phyloP scores from a whole-genome alignment of 2,888 invertebrate species.

The Gymnosoma rotundatum region DNA sequence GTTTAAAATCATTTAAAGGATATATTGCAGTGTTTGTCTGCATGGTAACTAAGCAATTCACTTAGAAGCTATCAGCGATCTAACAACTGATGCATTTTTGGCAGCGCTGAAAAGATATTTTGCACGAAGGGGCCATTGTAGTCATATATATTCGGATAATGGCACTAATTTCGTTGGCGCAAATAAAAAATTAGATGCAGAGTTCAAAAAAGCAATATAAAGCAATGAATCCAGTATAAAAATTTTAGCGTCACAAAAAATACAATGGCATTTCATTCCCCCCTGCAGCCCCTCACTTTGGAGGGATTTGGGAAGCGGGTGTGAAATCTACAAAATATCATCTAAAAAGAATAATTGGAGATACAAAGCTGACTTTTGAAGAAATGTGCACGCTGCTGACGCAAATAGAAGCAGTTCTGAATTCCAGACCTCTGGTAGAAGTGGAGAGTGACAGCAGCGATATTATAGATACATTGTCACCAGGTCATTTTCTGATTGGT shows the following conservation, averaged over 20 bases:
- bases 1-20: neutral
- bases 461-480: too few relatives aligned
- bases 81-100: too few relatives aligned
- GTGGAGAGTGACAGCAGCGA: too few relatives aligned
- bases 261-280: constrained; percentile 7
- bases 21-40: neutral
- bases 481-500: too few relatives aligned
- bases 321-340: neutral
- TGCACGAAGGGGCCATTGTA: too few relatives aligned
- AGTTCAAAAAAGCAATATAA: neutral
- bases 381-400: too few relatives aligned
- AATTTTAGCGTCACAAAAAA: neutral
- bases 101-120: too few relatives aligned
- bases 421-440: too few relatives aligned
- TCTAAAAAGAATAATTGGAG: too few relatives aligned
- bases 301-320: neutral
- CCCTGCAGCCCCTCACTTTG: constrained; percentile 9
- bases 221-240: neutral
- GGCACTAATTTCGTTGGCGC: constrained; percentile 24
- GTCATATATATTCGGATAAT: constrained; percentile 58
- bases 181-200: neutral
- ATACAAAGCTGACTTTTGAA: too few relatives aligned
- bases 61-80: constrained; percentile 27
- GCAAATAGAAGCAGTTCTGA: too few relatives aligned
- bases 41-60: neutral